Base-by-base conservation (phyloP, 2,888 invertebrate species). In the Petrolisthes cinctipes region DNA sequence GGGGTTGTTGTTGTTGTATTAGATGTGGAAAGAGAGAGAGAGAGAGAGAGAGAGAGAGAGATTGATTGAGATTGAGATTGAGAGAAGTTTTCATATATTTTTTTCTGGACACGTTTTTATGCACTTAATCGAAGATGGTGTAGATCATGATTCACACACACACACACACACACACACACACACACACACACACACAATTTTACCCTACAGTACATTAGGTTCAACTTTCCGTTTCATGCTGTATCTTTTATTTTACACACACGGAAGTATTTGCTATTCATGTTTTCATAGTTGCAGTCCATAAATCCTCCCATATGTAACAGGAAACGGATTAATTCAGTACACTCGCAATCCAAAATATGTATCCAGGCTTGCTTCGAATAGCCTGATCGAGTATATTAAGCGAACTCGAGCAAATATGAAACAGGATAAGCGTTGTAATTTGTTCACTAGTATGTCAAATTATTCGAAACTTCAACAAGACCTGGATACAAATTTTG, bases 41-140 rank as follows among this genome's bases (percentile, higher is more conserved):
- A 73, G 73, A 73, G 73, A 73, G 73, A 73, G 73, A 73, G 73
- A 73, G 73, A 73, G 73, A 73, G 73, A 73, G n/a, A 14, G 73
- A n/a, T 61, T 61, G 61, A 6, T n/a, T n/a, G n/a, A n/a, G 11
- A 17, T 9, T 61, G 61, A 61, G 9, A 11, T 17, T 61, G 61
- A 11, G 61, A 17, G 9, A 17, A 61, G 17, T 17, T 61, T 17
- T 37, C 2, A 37, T 37, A 37, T 37, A 2, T 37, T 37, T 37
- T 37, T 37, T 37, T 37, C 37, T 37, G 37, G 37, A 37, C 37
- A 37, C 37, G 37, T 37, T 37, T 37, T 37, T 37, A 37, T 37
- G 37, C 37, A 37, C 37, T 37, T 37, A 37, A 37, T 37, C 37
- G 37, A 37, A 37, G 2, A 37, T 14, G 66, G 66, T 14, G 17